phyloP scores from a whole-genome alignment of 2,888 invertebrate genomes.

The Luffia ferchaultella region DNA sequence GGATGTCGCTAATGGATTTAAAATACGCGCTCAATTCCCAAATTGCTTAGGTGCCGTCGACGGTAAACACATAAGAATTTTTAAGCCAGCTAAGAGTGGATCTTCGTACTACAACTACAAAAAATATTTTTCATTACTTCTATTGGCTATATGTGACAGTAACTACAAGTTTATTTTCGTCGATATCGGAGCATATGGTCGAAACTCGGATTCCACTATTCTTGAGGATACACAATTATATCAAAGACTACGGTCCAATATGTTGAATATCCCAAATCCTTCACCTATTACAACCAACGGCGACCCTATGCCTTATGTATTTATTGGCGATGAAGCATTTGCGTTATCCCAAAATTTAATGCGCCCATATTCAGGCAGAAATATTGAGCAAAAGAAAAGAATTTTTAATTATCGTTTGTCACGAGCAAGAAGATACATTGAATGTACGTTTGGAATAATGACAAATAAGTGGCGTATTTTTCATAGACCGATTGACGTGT shows the following conservation, averaged over 20 bases:
- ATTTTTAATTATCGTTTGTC: conserved; percentile 24
- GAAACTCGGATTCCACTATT: conserved; percentile 17
- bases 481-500: conserved; percentile 13
- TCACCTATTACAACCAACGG: conserved; percentile 17
- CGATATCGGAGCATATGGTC: conserved; percentile 19
- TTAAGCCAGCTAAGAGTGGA: conserved; percentile 19
- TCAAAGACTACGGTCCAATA: conserved; percentile 14
- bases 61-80: conserved; percentile 21
- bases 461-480: conserved; percentile 21
- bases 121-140: conserved; percentile 20
- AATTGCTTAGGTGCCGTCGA: conserved; percentile 18
- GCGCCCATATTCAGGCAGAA: conserved; percentile 20
- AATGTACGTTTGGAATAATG: conserved; percentile 16
- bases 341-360: conserved; percentile 20
- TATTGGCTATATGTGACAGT: conserved; percentile 22
- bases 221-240: conserved; percentile 17
- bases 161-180: conserved; percentile 21
- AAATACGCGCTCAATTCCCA: conserved; percentile 22
- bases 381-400: conserved; percentile 16
- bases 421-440: conserved; percentile 19
- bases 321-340: conserved; percentile 24
- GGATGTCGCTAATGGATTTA: conserved; percentile 18
- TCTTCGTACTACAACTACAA: conserved; percentile 22
- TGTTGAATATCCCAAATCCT: conserved; percentile 16
- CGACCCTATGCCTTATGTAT: conserved; percentile 15